Evolutionary conservation across 2,113 vertebrate genomes (phyloP), one percentile per base, ranked within the genome.

Genomic region (Oriolus oriolus): DNA sequence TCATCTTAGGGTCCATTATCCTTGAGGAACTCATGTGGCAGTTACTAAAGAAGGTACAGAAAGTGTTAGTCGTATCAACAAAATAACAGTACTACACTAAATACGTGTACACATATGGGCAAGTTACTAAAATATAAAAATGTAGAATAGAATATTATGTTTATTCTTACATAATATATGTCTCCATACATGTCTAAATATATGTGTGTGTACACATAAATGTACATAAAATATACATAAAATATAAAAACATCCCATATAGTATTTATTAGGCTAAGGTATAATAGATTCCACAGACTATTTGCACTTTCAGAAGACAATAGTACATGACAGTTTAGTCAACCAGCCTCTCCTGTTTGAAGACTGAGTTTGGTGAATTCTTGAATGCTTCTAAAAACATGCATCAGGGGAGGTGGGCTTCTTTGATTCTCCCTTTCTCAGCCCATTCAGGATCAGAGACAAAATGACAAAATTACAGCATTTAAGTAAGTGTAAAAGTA

Each of bases 1-100:
- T 98, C 79, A 97, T 92, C 85, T 98, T 99, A 53, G 95, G 84
- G 85, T 99, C 99, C 98, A 99, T 99, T 69, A 80, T 91, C 87
- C 89, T 97, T 35, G 95, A 93, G 30, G 97, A 97, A 83, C 89
- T 98, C 96, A 97, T 95, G 74, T 56, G 87, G 65, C 82, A 90
- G 87, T 98, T 97, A 78, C 98, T 98, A 92, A 93, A 92, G 93
- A 30, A 86, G 65, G 60, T 59, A 83, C 27, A 83, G 94, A 42
- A 88, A 56, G 7, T 11, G 12, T 87, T 37, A 35, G 26, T 35
- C 22, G 1, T 24, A 60, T 22, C 77, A 87, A 84, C 18, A 64
- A 76, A 60, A 19, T 27, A 82, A 74, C 12, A 70, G 9, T 41
- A 71, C 20, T 89, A 78, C 33, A 47, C 19, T 65, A 16, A 6